Conservation (phyloP, 2,113 vertebrate species). For the Sterna hirundo region DNA sequence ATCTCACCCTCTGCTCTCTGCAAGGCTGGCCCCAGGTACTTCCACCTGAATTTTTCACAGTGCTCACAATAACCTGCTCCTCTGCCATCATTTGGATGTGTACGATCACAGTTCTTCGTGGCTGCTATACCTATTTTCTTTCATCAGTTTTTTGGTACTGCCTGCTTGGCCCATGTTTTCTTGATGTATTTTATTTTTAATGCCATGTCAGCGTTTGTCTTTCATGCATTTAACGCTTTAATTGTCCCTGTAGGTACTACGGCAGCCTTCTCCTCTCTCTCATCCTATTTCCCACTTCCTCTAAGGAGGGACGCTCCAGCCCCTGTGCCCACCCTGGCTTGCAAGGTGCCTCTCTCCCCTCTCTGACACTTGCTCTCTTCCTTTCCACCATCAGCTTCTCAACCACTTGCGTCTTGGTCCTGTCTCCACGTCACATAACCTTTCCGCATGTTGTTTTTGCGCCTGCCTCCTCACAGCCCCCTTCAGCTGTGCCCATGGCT, state of each 20-base stretch:
- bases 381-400: neutral
- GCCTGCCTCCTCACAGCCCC: neutral
- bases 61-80: neutral
- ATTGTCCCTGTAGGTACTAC: neutral
- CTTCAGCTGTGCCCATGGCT: neutral
- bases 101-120: neutral
- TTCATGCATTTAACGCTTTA: neutral
- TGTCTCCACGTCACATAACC: neutral
- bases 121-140: neutral
- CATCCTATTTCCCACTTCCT: neutral
- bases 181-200: neutral
- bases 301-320: neutral
- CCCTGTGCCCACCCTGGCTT: neutral
- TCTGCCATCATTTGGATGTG: neutral
- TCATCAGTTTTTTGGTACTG: neutral
- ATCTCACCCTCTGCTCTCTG: neutral
- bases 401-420: neutral
- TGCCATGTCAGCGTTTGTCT: accelerated
- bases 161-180: neutral
- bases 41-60: neutral
- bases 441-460: neutral
- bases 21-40: neutral
- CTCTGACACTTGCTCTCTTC: neutral
- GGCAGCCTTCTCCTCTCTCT: neutral
- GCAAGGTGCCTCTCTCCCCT: neutral